phyloP scores from a whole-genome alignment of 2,888 invertebrate species.

The Nezara viridula region DNA sequence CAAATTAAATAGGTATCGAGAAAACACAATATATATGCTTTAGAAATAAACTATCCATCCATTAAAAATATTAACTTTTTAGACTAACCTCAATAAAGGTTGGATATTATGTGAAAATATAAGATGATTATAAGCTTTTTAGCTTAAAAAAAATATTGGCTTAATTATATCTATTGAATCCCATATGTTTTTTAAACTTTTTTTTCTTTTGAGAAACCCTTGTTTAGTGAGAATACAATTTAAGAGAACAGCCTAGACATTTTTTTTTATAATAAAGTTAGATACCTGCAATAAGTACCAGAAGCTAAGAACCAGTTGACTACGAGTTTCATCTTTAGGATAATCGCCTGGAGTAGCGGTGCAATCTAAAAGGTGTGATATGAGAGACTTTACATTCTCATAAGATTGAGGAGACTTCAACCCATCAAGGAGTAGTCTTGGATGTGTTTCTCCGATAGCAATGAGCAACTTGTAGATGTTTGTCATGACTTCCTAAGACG shows the following conservation, averaged over 20 bases:
- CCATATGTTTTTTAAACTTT: too few relatives aligned
- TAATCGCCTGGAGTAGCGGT: constrained; percentile 87
- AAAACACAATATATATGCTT: too few relatives aligned
- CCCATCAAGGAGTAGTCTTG: constrained; percentile 72
- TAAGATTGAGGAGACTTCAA: constrained; percentile 71
- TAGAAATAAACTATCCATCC: too few relatives aligned
- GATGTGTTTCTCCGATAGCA: constrained; percentile 74
- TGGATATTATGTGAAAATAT: too few relatives aligned
- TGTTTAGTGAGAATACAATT: background rate
- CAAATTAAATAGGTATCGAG: too few relatives aligned
- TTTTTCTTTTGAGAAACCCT: background rate
- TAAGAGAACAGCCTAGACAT: background rate
- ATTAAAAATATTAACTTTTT: too few relatives aligned
- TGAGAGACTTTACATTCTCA: constrained; percentile 72
- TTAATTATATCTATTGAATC: too few relatives aligned
- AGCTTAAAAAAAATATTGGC: too few relatives aligned
- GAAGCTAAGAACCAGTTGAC: constrained; percentile 88
- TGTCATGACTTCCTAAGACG: constrained; percentile 77
- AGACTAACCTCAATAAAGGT: too few relatives aligned
- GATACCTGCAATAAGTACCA: constrained; percentile 91
- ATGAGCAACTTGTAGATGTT: constrained; percentile 79
- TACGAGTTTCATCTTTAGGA: constrained; percentile 89
- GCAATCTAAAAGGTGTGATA: constrained; percentile 83
- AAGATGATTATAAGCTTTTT: too few relatives aligned
- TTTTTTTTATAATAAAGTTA: background rate